Conservation (phyloP, 2,888 invertebrate genomes). For the Mythimna loreyi region DNA sequence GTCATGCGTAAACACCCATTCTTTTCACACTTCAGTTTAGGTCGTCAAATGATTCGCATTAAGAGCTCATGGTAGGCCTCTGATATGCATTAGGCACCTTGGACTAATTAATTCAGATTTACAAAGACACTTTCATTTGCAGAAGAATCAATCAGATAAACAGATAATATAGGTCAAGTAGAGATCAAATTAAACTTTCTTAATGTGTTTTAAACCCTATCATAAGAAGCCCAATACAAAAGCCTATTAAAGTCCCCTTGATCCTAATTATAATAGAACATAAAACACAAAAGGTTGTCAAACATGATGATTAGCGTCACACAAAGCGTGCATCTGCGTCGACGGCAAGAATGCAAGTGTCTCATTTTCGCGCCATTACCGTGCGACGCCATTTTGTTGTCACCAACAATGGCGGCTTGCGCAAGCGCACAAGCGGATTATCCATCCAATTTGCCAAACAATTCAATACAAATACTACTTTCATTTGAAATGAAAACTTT, state of each 20-base stretch:
- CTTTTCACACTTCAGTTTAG: no score
- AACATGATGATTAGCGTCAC: conserved; percentile 47
- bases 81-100: no score
- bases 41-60: no score
- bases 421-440: conserved; percentile 78
- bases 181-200: neutral
- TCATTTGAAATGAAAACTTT: conserved; percentile 72
- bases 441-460: conserved; percentile 81
- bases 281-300: conserved; percentile 32
- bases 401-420: conserved; percentile 72
- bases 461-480: conserved; percentile 73
- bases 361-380: conserved; percentile 71
- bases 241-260: conserved; percentile 3
- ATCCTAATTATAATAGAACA: neutral
- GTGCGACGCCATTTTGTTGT: conserved; percentile 72
- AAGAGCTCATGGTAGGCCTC: no score
- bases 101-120: neutral
- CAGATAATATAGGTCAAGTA: neutral
- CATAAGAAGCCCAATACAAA: neutral
- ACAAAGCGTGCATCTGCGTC: conserved; percentile 55
- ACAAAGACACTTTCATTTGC: neutral
- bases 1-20: no score
- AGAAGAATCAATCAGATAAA: no score
- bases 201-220: neutral
- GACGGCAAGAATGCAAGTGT: conserved; percentile 66